Base-by-base conservation (phyloP, 2,113 vertebrate genomes). In the Anoura caudifer region DNA sequence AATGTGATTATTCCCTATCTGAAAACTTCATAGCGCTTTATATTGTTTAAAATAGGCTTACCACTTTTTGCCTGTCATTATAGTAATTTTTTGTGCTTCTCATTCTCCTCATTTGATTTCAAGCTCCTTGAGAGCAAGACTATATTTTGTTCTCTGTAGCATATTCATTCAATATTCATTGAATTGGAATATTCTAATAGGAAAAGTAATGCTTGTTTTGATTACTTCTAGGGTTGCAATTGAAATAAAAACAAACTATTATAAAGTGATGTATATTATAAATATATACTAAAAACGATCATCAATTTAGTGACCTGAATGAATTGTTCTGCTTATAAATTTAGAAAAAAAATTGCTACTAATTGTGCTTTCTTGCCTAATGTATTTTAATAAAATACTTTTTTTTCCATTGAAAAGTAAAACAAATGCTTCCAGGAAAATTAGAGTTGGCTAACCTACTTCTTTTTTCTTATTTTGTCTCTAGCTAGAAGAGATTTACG, bases 211-310 rank as follows among this genome's bases (percentile, higher is more conserved):
- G 7, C 13, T 82, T 85, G 26, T 77, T 92, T 83, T n/a, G 9
- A 94, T 84, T 89, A 88, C 80, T 87, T 96, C n/a, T 31, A 85
- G 84, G 33, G 24, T 12, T 85, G 1, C 38, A 63, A 95, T 26
- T 89, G 31, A 80, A 88, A 81, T 59, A 67, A 87, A 82, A 90
- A 76, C 15, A 75, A 75, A 76, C 65, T 52, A 38, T 16, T 87
- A 12, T 16, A 24, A 63, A 59, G 19, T 52, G 12, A 87, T 63
- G 41, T 13, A 15, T 45, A 81, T 19, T 61, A 88, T 28, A 84
- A 75, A 61, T 31, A n/a, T 26, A 41, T 41, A 24, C 33, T 63
- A 76, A 91, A 93, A 22, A 26, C n/a, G 4, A 43, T 56, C 19
- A 75, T 50, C 8, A 79, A n/a, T 69, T 77, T 7, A 50, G 19